A percentile compares a stretch with the other conserved stretches of the same genome.
phyloP scores from a whole-genome alignment of 2,797 vertebrate species.

The Eospalax fontanierii region DNA sequence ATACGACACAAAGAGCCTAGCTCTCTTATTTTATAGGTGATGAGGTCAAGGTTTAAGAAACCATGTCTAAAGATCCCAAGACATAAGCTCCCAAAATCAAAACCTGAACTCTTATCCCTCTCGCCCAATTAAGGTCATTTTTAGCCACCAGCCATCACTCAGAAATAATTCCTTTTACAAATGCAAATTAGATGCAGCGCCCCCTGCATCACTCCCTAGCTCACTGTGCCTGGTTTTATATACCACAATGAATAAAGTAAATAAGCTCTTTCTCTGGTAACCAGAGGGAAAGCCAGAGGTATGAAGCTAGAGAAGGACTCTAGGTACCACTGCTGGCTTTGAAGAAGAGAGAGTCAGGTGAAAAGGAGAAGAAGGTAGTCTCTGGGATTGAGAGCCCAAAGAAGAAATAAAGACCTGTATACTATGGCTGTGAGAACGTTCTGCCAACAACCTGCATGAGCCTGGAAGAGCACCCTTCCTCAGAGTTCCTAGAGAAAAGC shows the following conservation, averaged over 20 bases:
- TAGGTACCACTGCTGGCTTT: background rate
- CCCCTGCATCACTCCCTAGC: slow-evolving; percentile 43
- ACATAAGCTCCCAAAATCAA: background rate
- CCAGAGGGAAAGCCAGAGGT: background rate
- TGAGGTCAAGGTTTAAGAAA: background rate
- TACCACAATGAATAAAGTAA: slow-evolving; percentile 30
- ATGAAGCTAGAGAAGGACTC: background rate
- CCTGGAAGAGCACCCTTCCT: background rate
- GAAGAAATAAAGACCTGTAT: background rate
- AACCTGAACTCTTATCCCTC: slow-evolving; percentile 32
- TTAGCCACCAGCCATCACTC: slow-evolving; percentile 42
- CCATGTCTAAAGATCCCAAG: background rate
- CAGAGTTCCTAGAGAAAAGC: accelerated
- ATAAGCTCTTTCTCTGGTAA: background rate
- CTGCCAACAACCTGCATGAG: background rate
- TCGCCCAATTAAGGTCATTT: slow-evolving; percentile 3
- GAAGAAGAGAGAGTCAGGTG: background rate
- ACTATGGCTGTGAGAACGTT: background rate
- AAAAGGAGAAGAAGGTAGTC: background rate
- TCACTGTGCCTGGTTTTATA: slow-evolving; percentile 13
- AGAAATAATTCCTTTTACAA: slow-evolving; percentile 69
- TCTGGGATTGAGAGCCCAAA: background rate
- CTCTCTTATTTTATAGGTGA: background rate
- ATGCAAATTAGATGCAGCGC: slow-evolving; percentile 53
- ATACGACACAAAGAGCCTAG: background rate